Percentiles rank a stretch among this genome's conserved stretches.
Conservation (phyloP, 1,140 invertebrate species). For the Drosophila subobscura region DNA sequence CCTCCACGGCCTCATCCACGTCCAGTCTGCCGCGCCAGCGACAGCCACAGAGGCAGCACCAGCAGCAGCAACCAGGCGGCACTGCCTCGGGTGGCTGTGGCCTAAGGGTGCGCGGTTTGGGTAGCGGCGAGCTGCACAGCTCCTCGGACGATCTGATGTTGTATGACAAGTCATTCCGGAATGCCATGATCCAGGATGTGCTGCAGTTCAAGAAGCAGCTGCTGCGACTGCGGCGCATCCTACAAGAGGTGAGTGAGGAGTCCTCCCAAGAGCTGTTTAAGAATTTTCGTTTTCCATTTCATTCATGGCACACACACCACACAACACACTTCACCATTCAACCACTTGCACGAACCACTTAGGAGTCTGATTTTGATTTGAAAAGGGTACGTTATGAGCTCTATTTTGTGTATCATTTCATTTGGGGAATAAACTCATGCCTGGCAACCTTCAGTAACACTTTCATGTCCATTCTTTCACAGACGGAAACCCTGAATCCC, state of each 20-base stretch:
- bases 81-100: constrained; percentile 7
- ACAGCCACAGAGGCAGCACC: constrained; percentile 56
- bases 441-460: too few relatives aligned
- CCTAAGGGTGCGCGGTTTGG: constrained; percentile 31
- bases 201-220: constrained; percentile 88
- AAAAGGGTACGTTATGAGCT: constrained; percentile 58
- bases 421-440: not conserved
- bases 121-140: constrained; percentile 70
- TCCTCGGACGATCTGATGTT: constrained; percentile 83
- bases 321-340: constrained; percentile 11
- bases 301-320: constrained; percentile 35
- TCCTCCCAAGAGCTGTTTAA: constrained; percentile 2
- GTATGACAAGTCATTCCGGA: constrained; percentile 83
- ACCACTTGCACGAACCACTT: constrained; percentile 36
- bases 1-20: constrained; percentile 72
- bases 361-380: constrained; percentile 68
- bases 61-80: constrained; percentile 11
- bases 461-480: not conserved
- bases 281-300: constrained; percentile 33
- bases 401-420: constrained; percentile 7
- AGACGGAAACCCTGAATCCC: constrained; percentile 94
- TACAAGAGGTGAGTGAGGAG: constrained; percentile 86
- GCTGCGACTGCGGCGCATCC: constrained; percentile 86
- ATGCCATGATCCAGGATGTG: constrained; percentile 87
- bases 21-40: constrained; percentile 70